Base-by-base conservation (phyloP, 2,888 invertebrate genomes). In the Andricus curvator region DNA sequence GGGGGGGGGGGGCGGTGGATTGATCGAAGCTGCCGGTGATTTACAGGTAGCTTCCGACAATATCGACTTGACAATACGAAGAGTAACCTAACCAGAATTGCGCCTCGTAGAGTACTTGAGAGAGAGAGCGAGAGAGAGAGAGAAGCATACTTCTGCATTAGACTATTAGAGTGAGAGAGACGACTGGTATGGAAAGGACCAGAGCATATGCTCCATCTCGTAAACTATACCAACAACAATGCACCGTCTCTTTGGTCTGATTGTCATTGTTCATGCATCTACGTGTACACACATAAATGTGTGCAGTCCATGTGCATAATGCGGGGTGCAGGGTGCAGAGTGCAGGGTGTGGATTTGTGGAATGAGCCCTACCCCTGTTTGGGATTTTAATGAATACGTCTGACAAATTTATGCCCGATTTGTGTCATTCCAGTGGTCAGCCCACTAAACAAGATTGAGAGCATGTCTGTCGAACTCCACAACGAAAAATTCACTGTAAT, bases 151-250 rank as follows among this genome's bases (percentile, higher is more conserved):
- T 84, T 81, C 78, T 29, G 33, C n/a, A 70, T 48, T 64, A 78
- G 70, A 66, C 77, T 76, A 70, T 48, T 64, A 78, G 70, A 66
- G 78, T 66, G 77, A 77, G 60, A 78, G 80, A 84, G 70, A 65
- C 76, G 74, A 78, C 11, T 29, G 20, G 22, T 66, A 65, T 33
- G 79, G 74, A 79, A 78, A 70, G 44, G 66, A 77, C 64, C 83
- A 67, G 83, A 86, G 85, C 90, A 90, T 91, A 91, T 91, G 90
- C 84, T 87, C 86, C 64, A 29, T 78, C 86, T 90, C 90, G 86
- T 91, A 91, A 91, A 91, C 89, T 86, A 89, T 81, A 62, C 79
- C 78, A 81, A 76, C 85, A 88, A 90, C 91, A 91, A 91, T 90
- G 86, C 84, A 74, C 84, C 81, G 80, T 79, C 87, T 87, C 85